Evolutionary conservation across 2,113 vertebrate genomes (phyloP).

Genomic region (Burhinus oedicnemus): DNA sequence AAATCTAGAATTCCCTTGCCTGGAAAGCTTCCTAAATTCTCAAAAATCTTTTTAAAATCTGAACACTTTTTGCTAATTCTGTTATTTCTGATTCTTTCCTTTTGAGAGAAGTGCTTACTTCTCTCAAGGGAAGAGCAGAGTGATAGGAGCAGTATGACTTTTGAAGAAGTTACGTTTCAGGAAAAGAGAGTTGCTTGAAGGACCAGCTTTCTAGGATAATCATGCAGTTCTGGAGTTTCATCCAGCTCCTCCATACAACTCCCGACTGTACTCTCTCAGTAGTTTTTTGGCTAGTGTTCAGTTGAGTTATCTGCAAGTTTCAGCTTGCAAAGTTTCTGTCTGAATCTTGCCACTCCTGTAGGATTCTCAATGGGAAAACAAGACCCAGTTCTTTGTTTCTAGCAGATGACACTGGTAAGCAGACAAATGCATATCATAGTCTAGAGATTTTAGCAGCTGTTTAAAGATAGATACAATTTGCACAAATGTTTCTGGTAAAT

Average conservation of each 20-base stretch:
- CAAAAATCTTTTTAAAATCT: background rate
- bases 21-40: background rate
- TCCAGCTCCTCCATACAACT: background rate
- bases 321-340: background rate
- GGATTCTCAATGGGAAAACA: background rate
- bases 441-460: constrained; percentile 30
- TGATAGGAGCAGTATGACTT: background rate
- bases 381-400: background rate
- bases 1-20: background rate
- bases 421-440: background rate
- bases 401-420: background rate
- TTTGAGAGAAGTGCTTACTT: background rate
- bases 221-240: background rate
- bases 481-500: constrained; percentile 26
- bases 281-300: background rate
- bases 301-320: background rate
- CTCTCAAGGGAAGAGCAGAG: background rate
- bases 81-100: background rate
- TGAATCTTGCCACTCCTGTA: background rate
- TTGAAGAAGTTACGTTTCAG: background rate
- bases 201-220: background rate
- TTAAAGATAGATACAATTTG: background rate
- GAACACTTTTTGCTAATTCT: background rate
- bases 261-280: background rate
- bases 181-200: background rate